A percentile compares a stretch with the other conserved stretches of the same genome.
phyloP scores from a whole-genome alignment of 2,888 invertebrate genomes.

The Acanthosepion esculentum region DNA sequence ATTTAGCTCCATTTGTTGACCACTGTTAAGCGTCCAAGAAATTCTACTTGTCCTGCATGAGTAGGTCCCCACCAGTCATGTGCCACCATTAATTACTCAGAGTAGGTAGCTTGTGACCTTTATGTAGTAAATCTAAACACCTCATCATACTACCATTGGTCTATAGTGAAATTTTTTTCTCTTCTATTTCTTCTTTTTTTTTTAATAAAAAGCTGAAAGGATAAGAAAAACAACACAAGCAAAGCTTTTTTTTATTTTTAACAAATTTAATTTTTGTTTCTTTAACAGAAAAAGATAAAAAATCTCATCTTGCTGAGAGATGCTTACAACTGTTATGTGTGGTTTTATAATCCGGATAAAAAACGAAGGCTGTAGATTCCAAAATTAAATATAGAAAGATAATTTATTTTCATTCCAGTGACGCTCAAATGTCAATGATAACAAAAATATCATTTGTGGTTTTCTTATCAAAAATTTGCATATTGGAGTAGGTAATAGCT shows the following conservation, averaged over 20 bases:
- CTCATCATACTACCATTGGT: too few relatives aligned
- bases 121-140: too few relatives aligned
- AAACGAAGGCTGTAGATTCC: neutral
- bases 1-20: too few relatives aligned
- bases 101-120: too few relatives aligned
- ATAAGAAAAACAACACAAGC: neutral
- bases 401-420: neutral
- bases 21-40: too few relatives aligned
- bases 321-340: neutral
- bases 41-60: too few relatives aligned
- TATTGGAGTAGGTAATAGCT: slow-evolving; percentile 99
- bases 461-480: slow-evolving; percentile 86
- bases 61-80: too few relatives aligned
- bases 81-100: too few relatives aligned
- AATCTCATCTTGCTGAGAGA: neutral
- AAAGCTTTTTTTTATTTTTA: neutral
- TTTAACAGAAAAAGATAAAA: neutral
- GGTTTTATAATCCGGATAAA: neutral
- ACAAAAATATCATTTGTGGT: slow-evolving; percentile 89
- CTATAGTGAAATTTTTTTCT: neutral
- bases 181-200: neutral
- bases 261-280: neutral
- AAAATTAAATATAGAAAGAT: neutral
- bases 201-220: neutral
- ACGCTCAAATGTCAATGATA: slow-evolving; percentile 91